phyloP scores from a whole-genome alignment of 2,888 invertebrate species.

The Siphonodentalium dalli region DNA sequence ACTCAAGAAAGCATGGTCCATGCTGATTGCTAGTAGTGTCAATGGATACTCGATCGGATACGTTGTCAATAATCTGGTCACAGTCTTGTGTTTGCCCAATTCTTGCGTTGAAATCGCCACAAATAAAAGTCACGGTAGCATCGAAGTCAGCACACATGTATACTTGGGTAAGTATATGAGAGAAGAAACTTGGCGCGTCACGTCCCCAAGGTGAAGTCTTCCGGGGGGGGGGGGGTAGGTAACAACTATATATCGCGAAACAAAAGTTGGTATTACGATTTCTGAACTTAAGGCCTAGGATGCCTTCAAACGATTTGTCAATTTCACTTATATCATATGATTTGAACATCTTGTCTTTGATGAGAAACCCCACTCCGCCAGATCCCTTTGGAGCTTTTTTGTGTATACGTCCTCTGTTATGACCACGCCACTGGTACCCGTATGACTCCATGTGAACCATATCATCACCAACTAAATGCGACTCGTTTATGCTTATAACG shows the following conservation, averaged over 20 bases:
- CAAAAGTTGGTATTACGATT: not conserved
- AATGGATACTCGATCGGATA: not conserved
- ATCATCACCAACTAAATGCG: too few relatives aligned
- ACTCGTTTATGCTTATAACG: too few relatives aligned
- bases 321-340: too few relatives aligned
- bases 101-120: conserved; percentile 4
- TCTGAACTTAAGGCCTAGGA: not conserved
- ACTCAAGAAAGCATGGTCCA: conserved; percentile 6
- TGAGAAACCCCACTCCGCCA: too few relatives aligned
- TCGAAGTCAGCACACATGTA: conserved; percentile 1
- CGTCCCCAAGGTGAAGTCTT: conserved; percentile 5
- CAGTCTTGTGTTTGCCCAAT: not conserved
- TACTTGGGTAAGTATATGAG: conserved; percentile 3
- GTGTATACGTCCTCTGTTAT: too few relatives aligned
- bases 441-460: too few relatives aligned
- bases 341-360: too few relatives aligned
- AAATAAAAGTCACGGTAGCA: not conserved
- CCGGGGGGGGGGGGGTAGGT: conserved; percentile 9
- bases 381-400: too few relatives aligned
- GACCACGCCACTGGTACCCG: too few relatives aligned
- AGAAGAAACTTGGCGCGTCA: conserved; percentile 1
- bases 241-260: not conserved
- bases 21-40: conserved; percentile 7
- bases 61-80: not conserved
- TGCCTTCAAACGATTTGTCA: conserved; percentile 6